These are phyloP conservation scores for Arctopsyche grandis DNA, from an alignment of 1,140 invertebrate genomes.

Conservation along the genomic window DNA sequence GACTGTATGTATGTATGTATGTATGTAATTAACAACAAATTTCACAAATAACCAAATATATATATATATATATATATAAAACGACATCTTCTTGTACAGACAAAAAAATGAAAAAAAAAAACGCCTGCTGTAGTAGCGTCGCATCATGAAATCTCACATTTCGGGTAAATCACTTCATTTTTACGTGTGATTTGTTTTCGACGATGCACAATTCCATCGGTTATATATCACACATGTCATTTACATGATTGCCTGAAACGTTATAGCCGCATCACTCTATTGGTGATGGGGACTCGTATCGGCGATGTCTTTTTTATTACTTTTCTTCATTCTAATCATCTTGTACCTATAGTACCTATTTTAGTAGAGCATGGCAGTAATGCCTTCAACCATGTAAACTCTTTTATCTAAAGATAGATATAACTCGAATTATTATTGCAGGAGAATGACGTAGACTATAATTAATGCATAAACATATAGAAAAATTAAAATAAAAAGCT, in stretches of 20 bases:
- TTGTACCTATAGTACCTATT: slow-evolving; percentile 53
- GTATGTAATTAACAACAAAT: slow-evolving; percentile 21
- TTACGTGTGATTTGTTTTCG: slow-evolving; percentile 36
- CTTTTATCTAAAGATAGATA: slow-evolving; percentile 55
- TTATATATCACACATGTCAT: slow-evolving; percentile 30
- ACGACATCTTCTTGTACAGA: slow-evolving; percentile 42
- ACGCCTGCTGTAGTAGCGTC: slow-evolving; percentile 42
- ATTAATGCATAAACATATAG: slow-evolving; percentile 56
- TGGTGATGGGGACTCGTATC: slow-evolving; percentile 6
- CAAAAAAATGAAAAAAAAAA: not conserved
- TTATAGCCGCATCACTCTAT: slow-evolving; percentile 34
- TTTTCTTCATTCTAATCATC: slow-evolving; percentile 47
- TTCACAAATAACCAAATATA: slow-evolving; percentile 11
- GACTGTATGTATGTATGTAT: slow-evolving; percentile 40
- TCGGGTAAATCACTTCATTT: slow-evolving; percentile 41
- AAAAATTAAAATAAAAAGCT: slow-evolving; percentile 54
- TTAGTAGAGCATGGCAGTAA: slow-evolving; percentile 47
- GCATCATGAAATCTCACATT: slow-evolving; percentile 42
- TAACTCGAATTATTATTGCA: slow-evolving; percentile 64
- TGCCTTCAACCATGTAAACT: slow-evolving; percentile 47
- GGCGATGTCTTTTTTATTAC: not conserved
- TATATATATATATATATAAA: slow-evolving; percentile 3
- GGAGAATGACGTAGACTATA: slow-evolving; percentile 54
- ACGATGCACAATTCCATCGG: slow-evolving; percentile 32
- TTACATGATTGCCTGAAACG: not conserved